These are phyloP conservation scores for Gulo gulo DNA, from an alignment of 2,113 vertebrate species.

Conservation along the genomic window DNA sequence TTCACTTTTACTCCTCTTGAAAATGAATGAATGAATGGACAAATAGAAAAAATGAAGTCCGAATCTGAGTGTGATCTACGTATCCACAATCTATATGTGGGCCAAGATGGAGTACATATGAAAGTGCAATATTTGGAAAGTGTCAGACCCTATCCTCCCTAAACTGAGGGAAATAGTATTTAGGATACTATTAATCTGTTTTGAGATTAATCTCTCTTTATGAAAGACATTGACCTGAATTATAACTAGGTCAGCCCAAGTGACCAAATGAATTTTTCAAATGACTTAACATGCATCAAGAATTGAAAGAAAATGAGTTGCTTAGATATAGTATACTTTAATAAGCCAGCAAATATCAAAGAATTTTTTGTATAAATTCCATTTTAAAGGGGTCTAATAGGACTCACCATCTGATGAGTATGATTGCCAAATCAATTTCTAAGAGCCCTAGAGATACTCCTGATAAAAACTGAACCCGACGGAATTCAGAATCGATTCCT, in stretches of 20 bases:
- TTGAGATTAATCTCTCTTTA: background rate
- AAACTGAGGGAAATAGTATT: background rate
- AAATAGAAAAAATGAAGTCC: background rate
- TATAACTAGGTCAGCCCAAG: background rate
- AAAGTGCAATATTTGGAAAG: background rate
- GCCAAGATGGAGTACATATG: background rate
- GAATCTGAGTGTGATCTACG: background rate
- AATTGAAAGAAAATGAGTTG: background rate
- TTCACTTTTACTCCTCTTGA: background rate
- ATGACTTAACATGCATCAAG: background rate
- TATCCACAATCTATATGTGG: background rate
- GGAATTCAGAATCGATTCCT: background rate
- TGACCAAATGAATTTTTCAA: background rate
- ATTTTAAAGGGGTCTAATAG: background rate
- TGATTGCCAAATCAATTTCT: background rate
- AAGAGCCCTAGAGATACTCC: background rate
- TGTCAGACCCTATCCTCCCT: background rate
- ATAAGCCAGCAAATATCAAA: background rate
- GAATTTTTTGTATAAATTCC: background rate
- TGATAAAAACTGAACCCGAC: background rate
- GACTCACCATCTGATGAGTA: background rate
- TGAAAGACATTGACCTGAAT: background rate
- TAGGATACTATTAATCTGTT: background rate
- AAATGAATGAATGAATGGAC: background rate
- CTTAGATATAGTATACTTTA: background rate